phyloP scores from a whole-genome alignment of 1,140 invertebrate genomes.

The Sycophaga agraensis region DNA sequence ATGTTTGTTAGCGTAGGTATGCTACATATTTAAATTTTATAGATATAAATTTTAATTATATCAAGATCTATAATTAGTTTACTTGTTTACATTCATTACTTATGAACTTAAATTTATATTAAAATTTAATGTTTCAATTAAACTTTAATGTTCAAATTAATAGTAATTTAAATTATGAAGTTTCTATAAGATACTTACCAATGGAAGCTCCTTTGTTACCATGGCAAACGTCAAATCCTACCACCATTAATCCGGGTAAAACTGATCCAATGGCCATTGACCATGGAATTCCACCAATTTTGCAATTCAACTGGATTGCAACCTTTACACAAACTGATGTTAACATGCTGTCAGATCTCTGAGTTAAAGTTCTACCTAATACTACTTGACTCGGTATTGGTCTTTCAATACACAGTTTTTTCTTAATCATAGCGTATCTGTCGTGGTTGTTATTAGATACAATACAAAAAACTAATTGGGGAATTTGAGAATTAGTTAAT shows the following conservation, averaged over 20 bases:
- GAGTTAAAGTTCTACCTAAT: conserved; percentile 61
- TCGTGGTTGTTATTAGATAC: conserved; percentile 73
- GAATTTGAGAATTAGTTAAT: conserved; percentile 57
- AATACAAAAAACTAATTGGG: conserved; percentile 67
- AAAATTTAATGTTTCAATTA: too few relatives aligned
- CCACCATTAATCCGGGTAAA: conserved; percentile 68
- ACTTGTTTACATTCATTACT: too few relatives aligned
- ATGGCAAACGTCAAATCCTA: conserved; percentile 88
- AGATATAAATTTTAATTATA: too few relatives aligned
- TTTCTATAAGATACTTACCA: conserved; percentile 47
- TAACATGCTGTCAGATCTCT: conserved; percentile 56
- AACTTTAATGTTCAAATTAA: too few relatives aligned
- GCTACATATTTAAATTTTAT: too few relatives aligned
- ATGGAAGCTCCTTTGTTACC: conserved; percentile 69
- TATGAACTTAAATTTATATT: neutral
- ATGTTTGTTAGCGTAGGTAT: too few relatives aligned
- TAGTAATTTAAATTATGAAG: too few relatives aligned
- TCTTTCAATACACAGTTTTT: conserved; percentile 77
- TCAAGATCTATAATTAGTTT: too few relatives aligned
- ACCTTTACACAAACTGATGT: conserved; percentile 84
- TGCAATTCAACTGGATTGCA: conserved; percentile 83
- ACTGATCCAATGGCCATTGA: conserved; percentile 60
- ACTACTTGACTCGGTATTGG: conserved; percentile 78
- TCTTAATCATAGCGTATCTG: conserved; percentile 81
- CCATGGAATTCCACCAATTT: conserved; percentile 88